Percentiles rank a stretch among this genome's conserved stretches.
Conservation (phyloP, 2,888 invertebrate genomes). For the Drosophila greeni region DNA sequence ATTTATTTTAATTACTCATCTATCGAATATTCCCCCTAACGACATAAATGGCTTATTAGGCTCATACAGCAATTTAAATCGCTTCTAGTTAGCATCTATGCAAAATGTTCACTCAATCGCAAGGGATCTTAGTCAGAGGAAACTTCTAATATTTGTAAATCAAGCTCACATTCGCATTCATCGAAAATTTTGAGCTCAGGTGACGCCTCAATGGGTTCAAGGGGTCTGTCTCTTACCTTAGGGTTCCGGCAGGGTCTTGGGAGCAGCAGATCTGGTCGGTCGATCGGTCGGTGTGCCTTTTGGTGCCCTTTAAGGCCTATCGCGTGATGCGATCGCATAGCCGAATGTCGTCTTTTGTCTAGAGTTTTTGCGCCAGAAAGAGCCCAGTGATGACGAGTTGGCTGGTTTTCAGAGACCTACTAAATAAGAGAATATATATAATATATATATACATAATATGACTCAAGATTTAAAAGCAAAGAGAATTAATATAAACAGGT, state of each 20-base stretch:
- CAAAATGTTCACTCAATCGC: slow-evolving; percentile 15
- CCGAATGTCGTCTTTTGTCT: slow-evolving; percentile 70
- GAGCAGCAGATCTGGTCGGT: slow-evolving; percentile 2
- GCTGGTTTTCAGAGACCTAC: too few relatives aligned
- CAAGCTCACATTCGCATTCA: slow-evolving; percentile 23
- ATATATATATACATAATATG: too few relatives aligned
- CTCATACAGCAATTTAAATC: not conserved
- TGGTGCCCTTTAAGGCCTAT: slow-evolving; percentile 63
- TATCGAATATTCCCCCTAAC: not conserved
- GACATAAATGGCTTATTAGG: not conserved
- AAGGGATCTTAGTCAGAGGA: not conserved
- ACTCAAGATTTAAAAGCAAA: not conserved
- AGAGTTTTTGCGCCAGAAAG: slow-evolving; percentile 52
- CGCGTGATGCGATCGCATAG: slow-evolving; percentile 77
- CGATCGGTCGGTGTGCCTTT: slow-evolving; percentile 27
- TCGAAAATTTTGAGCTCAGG: slow-evolving; percentile 3
- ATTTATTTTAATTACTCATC: not conserved
- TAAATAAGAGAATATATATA: too few relatives aligned
- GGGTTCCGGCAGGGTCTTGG: not conserved
- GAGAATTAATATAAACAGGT: not conserved
- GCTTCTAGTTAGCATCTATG: not conserved
- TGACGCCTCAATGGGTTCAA: slow-evolving; percentile 56
- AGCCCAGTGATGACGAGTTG: not conserved
- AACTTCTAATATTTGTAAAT: slow-evolving; percentile 14
- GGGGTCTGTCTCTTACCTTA: slow-evolving; percentile 9